Percentiles rank a stretch among this genome's conserved stretches.
These are phyloP conservation scores for Pentamera pediparva DNA, from an alignment of 53 echinoderm and acorn worm species.

Conservation along the genomic window DNA sequence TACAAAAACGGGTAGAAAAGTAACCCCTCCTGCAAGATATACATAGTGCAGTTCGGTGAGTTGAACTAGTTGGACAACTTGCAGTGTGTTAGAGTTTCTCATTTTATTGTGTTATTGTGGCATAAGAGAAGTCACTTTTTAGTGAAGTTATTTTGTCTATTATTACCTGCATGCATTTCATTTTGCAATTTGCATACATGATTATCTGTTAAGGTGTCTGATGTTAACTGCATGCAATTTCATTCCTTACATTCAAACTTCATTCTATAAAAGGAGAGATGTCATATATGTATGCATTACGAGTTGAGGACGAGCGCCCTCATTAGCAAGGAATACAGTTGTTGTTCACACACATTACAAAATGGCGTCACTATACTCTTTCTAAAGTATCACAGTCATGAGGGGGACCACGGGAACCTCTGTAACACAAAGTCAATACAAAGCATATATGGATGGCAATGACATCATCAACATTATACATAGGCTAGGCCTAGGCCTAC, in stretches of 20 bases:
- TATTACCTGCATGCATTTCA: background rate
- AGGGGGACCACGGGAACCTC: no score
- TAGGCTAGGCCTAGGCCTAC: no score
- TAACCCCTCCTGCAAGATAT: background rate
- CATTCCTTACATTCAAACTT: background rate
- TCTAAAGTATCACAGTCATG: no score
- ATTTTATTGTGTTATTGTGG: background rate
- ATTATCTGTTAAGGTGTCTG: background rate
- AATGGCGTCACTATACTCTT: no score
- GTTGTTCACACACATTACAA: background rate
- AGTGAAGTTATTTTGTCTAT: background rate
- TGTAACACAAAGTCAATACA: no score
- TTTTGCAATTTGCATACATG: background rate
- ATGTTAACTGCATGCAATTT: background rate
- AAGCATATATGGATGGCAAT: no score
- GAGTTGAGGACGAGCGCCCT: background rate
- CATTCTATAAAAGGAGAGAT: background rate
- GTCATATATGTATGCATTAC: background rate
- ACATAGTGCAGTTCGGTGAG: background rate
- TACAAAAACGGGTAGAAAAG: background rate
- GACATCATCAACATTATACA: no score
- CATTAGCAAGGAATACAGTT: background rate
- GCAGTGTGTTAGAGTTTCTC: background rate
- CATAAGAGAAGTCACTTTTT: background rate
- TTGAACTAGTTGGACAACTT: background rate